Conservation (phyloP, 92 coral and sea anemone species). For the Paragorgia papillata region DNA sequence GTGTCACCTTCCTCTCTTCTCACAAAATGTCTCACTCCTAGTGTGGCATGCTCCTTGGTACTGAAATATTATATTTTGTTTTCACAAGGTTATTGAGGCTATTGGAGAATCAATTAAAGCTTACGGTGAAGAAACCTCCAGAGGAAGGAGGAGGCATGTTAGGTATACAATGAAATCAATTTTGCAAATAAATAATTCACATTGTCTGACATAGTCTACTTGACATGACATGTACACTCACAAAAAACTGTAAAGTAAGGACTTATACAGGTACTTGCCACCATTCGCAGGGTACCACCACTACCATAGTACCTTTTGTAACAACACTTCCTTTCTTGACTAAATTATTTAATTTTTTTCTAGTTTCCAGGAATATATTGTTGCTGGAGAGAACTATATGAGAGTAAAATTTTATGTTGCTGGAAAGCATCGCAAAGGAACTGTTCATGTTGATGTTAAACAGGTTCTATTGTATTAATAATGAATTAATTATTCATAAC, state of each 20-base stretch:
- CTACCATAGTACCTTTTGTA: no score
- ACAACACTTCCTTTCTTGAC: no score
- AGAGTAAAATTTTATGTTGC: constrained; percentile 86
- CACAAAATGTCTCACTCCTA: no score
- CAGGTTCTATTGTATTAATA: constrained; percentile 61
- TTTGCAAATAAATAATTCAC: neutral
- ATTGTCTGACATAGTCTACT: neutral
- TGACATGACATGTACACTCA: no score
- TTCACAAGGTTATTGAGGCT: constrained; percentile 73
- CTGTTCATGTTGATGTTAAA: constrained; percentile 97
- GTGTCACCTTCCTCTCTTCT: no score
- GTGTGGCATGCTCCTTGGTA: no score
- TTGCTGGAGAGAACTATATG: constrained; percentile 96
- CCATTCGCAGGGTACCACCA: no score
- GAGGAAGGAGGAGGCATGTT: constrained; percentile 95
- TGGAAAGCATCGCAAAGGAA: constrained; percentile 87
- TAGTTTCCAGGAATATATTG: constrained; percentile 96
- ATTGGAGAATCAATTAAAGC: constrained; percentile 96
- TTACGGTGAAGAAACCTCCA: constrained; percentile 89
- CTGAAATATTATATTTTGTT: no score
- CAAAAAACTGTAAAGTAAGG: no score
- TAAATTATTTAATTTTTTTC: neutral
- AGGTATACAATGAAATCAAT: constrained; percentile 56
- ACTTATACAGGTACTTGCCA: no score
- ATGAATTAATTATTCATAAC: no score